Evolutionary conservation across 2,888 invertebrate genomes (phyloP).

Genomic region (Drosophila gaucha): DNA sequence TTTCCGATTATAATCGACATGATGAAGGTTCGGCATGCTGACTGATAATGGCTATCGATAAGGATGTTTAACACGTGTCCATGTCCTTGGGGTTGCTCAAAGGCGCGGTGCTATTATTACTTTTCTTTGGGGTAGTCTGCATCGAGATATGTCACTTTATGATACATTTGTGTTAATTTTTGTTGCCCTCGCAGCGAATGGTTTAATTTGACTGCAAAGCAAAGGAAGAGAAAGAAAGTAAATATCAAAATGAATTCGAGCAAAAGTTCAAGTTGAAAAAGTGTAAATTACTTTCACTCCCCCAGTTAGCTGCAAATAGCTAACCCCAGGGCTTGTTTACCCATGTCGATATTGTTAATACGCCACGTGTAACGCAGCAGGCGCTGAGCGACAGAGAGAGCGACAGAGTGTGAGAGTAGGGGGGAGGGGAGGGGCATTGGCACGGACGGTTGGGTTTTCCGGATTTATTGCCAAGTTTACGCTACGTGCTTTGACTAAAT

Average conservation of each 20-base stretch:
- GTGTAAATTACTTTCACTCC: constrained; percentile 72
- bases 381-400: constrained; percentile 5
- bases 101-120: background rate
- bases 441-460: constrained; percentile 49
- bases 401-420: constrained; percentile 5
- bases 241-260: constrained; percentile 38
- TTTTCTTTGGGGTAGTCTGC: constrained; percentile 29
- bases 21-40: constrained; percentile 83
- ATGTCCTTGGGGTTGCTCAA: constrained; percentile 37
- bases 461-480: constrained; percentile 80
- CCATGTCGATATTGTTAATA: constrained; percentile 77
- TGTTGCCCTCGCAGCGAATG: constrained; percentile 46
- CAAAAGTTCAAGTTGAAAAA: constrained; percentile 59
- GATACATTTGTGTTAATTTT: constrained; percentile 78
- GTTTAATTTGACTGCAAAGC: constrained; percentile 54
- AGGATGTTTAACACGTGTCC: constrained; percentile 73
- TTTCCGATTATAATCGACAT: constrained; percentile 84
- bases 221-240: constrained; percentile 18
- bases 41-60: constrained; percentile 65
- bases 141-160: constrained; percentile 74
- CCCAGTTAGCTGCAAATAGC: constrained; percentile 13
- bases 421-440: constrained; percentile 1
- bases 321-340: constrained; percentile 67
- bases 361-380: constrained; percentile 68
- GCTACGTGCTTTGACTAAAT: constrained; percentile 84